Conservation (phyloP, 2,113 vertebrate species). For the Laterallus jamaicensis region DNA sequence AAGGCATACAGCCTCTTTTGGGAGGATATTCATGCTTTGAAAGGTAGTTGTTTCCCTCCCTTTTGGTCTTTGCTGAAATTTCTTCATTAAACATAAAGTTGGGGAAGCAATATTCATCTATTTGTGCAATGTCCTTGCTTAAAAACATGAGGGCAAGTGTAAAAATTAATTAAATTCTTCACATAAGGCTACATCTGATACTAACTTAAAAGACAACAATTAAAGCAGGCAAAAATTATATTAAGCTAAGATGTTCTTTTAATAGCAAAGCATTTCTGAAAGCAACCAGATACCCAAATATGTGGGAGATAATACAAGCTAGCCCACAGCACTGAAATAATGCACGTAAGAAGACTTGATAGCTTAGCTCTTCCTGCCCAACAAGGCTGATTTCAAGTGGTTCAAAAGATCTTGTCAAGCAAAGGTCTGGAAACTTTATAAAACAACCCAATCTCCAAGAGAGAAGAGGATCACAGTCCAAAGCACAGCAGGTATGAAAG, state of each 20-base stretch:
- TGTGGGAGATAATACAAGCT: background rate
- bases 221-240: background rate
- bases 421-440: background rate
- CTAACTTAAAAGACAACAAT: background rate
- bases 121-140: background rate
- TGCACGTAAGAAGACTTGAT: background rate
- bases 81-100: background rate
- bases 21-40: background rate
- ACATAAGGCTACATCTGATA: background rate
- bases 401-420: background rate
- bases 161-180: background rate
- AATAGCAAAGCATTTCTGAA: background rate
- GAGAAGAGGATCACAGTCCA: background rate
- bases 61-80: background rate
- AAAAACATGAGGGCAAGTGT: background rate
- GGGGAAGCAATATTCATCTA: background rate
- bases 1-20: background rate
- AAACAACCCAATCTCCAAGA: background rate
- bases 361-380: background rate
- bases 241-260: background rate
- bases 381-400: background rate
- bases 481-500: background rate
- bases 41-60: background rate
- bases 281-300: background rate
- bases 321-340: background rate